Conservation (phyloP, 92 coral and sea anemone genomes). For the Blastomussa wellsi region DNA sequence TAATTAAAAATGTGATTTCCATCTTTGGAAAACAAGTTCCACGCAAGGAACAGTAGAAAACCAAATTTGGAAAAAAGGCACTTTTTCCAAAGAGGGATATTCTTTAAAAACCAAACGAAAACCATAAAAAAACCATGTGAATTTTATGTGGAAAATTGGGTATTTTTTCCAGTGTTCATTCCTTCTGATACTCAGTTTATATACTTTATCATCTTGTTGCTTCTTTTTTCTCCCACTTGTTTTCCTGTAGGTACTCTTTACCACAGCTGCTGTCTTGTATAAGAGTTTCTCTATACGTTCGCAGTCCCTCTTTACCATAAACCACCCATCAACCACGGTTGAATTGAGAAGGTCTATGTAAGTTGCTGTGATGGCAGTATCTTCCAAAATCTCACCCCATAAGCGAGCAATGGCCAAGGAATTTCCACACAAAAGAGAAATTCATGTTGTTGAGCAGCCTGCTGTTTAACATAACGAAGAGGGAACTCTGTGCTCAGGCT, state of each 20-base stretch:
- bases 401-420: constrained; percentile 61
- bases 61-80: too few species aligned
- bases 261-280: constrained; percentile 35
- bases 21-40: too few species aligned
- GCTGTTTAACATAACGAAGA: constrained; percentile 52
- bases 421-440: constrained; percentile 67
- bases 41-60: too few species aligned
- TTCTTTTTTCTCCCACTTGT: constrained; percentile 55
- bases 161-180: background rate
- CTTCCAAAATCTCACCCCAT: constrained; percentile 48
- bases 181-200: constrained; percentile 52
- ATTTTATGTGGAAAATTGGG: too few species aligned
- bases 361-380: constrained; percentile 20
- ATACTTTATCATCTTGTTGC: constrained; percentile 48
- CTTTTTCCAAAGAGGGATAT: too few species aligned
- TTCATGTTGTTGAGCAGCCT: constrained; percentile 49
- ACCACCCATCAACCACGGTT: constrained; percentile 57
- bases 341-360: constrained; percentile 69
- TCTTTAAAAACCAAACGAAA: too few species aligned
- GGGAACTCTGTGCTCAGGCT: constrained; percentile 51
- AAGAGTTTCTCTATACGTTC: constrained; percentile 57
- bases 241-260: constrained; percentile 34
- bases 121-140: too few species aligned
- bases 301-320: constrained; percentile 55
- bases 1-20: too few species aligned